Evolutionary conservation across 2,113 vertebrate genomes (phyloP), one percentile per base, ranked within the genome.

Genomic region (Axis porcinus): DNA sequence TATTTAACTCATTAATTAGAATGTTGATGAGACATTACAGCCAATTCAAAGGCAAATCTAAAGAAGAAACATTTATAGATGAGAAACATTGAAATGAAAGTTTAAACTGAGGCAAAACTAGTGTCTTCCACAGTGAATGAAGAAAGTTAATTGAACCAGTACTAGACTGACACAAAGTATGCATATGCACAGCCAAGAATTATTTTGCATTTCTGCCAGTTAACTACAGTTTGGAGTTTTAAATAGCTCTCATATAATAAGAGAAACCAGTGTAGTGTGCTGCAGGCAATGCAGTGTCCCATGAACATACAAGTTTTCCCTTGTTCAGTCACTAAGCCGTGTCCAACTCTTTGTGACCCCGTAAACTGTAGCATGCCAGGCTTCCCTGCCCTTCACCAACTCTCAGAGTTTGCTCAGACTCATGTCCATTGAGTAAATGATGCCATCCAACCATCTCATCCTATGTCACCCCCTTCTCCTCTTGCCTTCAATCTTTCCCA

Each of bases 1-100:
- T 95, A 95, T 96, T 97, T 82, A 89, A 93, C 15, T 91, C 23
- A 93, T 52, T 90, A 94, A 82, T 62, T 50, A 97, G 58, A 97
- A 94, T 95, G n/a, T 17, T 97, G 7, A 36, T 70, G 78, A 95
- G 45, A 45, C 16, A 4, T 95, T 86, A 40, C 55, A 83, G 40
- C 28, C 36, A 91, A 83, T 91, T 86, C 67, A 88, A 85, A 96
- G 57, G 89, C 64, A 54, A 95, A 91, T 91, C 58, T 40, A 78
- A 93, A 96, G 89, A 91, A 91, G 23, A 97, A 92, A 95, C n/a
- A 91, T 52, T 93, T 91, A 64, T 82, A 91, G 54, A 57, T 27
- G 5, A 54, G 36, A 19, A 95, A 78, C 89, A 86, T 47, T 95
- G 40, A 96, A 93, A 64, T 88, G 15, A 91, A 45, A 86, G 3